These are phyloP conservation scores for Sebastes aleutianus DNA, from an alignment of 2,797 vertebrate genomes.

Conservation along the genomic window DNA sequence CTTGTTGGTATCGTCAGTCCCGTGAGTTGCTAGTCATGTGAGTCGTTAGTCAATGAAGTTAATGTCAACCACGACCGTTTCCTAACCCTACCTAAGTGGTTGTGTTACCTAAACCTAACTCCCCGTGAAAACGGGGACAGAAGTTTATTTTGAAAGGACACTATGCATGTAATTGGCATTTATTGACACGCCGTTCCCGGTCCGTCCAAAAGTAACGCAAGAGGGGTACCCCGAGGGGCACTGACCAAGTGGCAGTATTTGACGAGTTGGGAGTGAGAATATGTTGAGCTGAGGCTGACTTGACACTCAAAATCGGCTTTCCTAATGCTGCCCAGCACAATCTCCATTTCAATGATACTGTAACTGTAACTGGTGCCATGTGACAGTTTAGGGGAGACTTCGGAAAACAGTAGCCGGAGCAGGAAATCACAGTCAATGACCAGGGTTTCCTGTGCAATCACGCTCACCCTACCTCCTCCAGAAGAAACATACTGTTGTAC, in stretches of 20 bases:
- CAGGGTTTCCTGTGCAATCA: constrained; percentile 78
- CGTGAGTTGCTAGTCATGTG: too few relatives aligned
- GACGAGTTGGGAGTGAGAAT: neutral
- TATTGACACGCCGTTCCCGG: too few relatives aligned
- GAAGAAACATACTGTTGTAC: constrained; percentile 48
- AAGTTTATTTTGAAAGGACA: too few relatives aligned
- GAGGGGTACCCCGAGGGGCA: too few relatives aligned
- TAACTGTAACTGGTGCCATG: constrained; percentile 32
- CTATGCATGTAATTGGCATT: too few relatives aligned
- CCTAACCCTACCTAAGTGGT: too few relatives aligned
- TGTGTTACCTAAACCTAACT: too few relatives aligned
- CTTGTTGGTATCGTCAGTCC: too few relatives aligned
- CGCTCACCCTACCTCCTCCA: constrained; percentile 64
- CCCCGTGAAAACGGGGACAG: too few relatives aligned
- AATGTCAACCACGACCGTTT: too few relatives aligned
- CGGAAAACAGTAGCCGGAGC: constrained; percentile 79
- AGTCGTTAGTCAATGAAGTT: too few relatives aligned
- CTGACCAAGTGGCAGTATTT: neutral
- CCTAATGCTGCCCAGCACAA: neutral
- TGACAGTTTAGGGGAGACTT: constrained; percentile 47
- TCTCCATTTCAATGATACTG: constrained; percentile 14
- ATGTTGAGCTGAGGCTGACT: neutral
- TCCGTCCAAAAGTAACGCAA: too few relatives aligned
- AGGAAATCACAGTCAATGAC: constrained; percentile 83
- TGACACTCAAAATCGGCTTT: neutral